Conservation (phyloP, 1,140 invertebrate species). For the Goniozus legneri region DNA sequence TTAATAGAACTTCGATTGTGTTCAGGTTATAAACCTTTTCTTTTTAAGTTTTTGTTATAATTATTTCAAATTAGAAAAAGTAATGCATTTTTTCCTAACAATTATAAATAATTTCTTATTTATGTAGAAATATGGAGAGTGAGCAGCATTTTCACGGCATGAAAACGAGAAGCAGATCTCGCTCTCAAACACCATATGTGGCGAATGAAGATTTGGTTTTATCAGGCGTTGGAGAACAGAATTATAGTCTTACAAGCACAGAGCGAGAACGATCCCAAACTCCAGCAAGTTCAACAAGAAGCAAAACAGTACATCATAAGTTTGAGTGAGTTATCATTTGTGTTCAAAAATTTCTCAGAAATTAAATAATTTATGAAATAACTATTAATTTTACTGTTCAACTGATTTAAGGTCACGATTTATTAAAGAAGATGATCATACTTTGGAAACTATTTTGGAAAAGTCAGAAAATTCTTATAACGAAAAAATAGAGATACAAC, state of each 20-base stretch:
- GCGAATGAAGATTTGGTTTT: slow-evolving; percentile 22
- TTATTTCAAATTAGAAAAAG: no score
- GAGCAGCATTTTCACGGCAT: slow-evolving; percentile 45
- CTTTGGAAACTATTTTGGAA: slow-evolving; percentile 5
- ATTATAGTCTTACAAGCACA: slow-evolving; percentile 39
- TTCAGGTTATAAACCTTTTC: no score
- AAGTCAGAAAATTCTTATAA: no score
- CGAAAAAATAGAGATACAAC: no score
- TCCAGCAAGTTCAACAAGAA: slow-evolving; percentile 38
- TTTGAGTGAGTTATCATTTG: no score
- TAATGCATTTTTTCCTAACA: no score
- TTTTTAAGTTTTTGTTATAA: no score
- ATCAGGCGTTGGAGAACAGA: slow-evolving; percentile 33
- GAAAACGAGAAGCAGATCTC: slow-evolving; percentile 45
- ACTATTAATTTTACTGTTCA: no score
- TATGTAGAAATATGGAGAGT: slow-evolving; percentile 37
- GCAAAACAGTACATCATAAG: no score
- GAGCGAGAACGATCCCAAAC: slow-evolving; percentile 46
- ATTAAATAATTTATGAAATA: no score
- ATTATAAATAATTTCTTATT: not conserved
- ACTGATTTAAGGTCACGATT: no score
- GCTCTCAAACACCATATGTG: slow-evolving; percentile 45
- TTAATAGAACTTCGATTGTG: not conserved
- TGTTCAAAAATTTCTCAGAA: no score
- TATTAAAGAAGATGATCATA: slow-evolving; percentile 5